Percentiles rank a stretch among this genome's conserved stretches.
phyloP scores from a whole-genome alignment of 1,140 invertebrate genomes.

The Nymphalis io region DNA sequence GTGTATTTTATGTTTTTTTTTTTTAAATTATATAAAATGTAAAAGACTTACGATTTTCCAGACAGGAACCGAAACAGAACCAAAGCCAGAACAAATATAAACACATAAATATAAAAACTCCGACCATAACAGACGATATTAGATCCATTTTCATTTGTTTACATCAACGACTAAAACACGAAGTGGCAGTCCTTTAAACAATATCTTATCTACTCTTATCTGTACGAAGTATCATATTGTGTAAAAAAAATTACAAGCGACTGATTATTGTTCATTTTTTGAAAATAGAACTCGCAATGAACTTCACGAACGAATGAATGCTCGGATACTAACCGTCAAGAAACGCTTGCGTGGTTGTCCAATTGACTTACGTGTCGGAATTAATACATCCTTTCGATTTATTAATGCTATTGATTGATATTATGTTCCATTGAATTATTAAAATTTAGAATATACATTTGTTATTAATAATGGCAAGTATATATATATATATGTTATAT shows the following conservation, averaged over 20 bases:
- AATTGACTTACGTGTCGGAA: constrained; percentile 12
- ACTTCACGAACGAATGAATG: constrained; percentile 10
- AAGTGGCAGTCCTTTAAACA: neutral
- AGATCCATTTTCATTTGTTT: constrained; percentile 54
- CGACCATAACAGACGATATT: constrained; percentile 46
- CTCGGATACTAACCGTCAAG: constrained; percentile 8
- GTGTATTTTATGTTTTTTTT: too few relatives aligned
- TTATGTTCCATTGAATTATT: too few relatives aligned
- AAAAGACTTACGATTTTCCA: constrained; percentile 56
- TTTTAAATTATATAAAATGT: constrained; percentile 24
- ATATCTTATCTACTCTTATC: constrained; percentile 6
- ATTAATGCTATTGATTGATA: neutral
- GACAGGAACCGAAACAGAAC: constrained; percentile 65
- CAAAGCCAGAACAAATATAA: constrained; percentile 71
- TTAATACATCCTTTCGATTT: constrained; percentile 16
- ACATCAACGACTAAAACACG: constrained; percentile 11
- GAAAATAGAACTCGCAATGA: neutral
- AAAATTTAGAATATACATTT: neutral
- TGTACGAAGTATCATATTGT: neutral
- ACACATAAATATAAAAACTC: constrained; percentile 61
- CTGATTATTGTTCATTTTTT: constrained; percentile 1
- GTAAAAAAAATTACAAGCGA: neutral
- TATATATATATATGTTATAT: neutral
- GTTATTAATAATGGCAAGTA: neutral
- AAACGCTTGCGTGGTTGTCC: neutral